Evolutionary conservation across 2,113 vertebrate genomes (phyloP).

Genomic region (Setophaga kirtlandii): DNA sequence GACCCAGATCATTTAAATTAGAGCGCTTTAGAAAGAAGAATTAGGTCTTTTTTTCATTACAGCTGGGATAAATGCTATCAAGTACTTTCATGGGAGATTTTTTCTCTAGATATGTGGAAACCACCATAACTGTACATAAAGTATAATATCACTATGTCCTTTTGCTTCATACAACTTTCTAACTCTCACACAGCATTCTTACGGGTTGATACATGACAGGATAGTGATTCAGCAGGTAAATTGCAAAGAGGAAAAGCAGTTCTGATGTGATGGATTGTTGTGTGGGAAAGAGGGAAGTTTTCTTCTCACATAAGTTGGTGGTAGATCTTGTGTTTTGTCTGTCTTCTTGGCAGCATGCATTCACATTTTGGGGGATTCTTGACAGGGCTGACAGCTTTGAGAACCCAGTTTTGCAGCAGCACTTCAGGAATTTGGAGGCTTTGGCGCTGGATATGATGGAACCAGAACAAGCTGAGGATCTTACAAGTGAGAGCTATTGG

Average conservation of each 20-base stretch:
- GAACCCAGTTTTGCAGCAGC: conserved; percentile 93
- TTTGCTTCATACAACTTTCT: background rate
- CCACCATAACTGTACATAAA: background rate
- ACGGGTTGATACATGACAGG: background rate
- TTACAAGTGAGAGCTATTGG: conserved; percentile 82
- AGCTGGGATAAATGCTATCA: background rate
- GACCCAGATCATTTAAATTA: background rate
- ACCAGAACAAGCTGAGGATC: conserved; percentile 87
- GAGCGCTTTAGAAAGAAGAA: background rate
- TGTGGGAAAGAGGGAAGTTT: background rate
- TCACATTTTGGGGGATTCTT: conserved; percentile 30
- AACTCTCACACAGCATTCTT: background rate
- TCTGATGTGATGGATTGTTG: background rate
- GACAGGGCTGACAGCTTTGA: conserved; percentile 91
- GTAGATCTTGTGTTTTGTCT: background rate
- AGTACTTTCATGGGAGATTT: background rate
- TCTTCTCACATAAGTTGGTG: background rate
- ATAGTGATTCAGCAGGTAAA: background rate
- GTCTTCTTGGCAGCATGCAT: background rate
- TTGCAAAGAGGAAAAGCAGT: background rate
- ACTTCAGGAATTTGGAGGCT: conserved; percentile 94
- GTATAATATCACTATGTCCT: background rate
- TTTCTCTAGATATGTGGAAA: background rate
- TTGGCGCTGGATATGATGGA: conserved; percentile 87
- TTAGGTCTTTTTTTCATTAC: background rate